Base-by-base conservation (phyloP, 2,888 invertebrate genomes). In the Acrobasis consociella region DNA sequence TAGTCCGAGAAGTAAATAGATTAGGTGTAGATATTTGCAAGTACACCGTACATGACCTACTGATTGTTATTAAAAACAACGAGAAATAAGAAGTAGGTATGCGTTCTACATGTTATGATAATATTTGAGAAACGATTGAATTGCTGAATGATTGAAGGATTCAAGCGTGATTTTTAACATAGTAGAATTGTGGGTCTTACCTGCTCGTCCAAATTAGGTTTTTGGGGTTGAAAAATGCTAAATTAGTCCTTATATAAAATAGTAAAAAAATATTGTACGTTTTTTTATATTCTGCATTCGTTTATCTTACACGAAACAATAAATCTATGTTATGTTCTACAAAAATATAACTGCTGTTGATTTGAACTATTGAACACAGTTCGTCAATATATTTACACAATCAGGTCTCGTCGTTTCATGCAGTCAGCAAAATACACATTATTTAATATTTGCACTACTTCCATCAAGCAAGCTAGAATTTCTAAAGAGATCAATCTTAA, bases 381-480 rank as follows among this genome's bases (percentile, higher is more conserved):
- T 22, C 22, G 17, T 39, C 5, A 5, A n/a, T 11, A 16, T 42
- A 56, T 56, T 42, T 42, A 56, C 46, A 17, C 39, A 56, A 11
- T 17, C 10, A 15, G 39, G 2, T 55, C 16, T 22, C 16, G 16
- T 22, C 16, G 16, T 56, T 42, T 8, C 10, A 42, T 17, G 42
- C 39, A 56, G 15, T 17, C 16, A 13, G 56, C 42, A 42, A 13
- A 42, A 42, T 42, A 56, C 39, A 52, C 31, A 56, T 16, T 31
- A 42, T 17, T 42, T 42, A 22, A 56, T 13, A 56, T 56, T 56
- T 56, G 13, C 2, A 56, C 56, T 42, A 22, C 42, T 1, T 11
- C 16, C 55, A 56, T 16, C 42, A 56, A 56, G 55, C 55, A 56
- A 56, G 55, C 11, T n/a, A 46, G n/a, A 46, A 46, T 13, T 46